Evolutionary conservation across 2,797 vertebrate genomes (phyloP).

Genomic region (Serranus cabrilla): DNA sequence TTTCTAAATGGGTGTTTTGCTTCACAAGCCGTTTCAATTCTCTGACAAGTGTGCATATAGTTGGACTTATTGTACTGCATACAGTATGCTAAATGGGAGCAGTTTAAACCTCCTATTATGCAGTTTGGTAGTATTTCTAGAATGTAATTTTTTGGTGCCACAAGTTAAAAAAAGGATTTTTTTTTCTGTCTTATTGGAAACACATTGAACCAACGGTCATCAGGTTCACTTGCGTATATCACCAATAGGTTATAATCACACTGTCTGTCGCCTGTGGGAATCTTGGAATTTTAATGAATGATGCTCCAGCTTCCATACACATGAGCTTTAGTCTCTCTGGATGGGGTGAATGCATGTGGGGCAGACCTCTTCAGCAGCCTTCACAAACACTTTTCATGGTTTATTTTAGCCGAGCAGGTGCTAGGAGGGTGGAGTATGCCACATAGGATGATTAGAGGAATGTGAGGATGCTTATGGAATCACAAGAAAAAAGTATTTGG

Average conservation of each 20-base stretch:
- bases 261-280: constrained; percentile 60
- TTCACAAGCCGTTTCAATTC: constrained; percentile 73
- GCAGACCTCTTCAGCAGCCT: constrained; percentile 23
- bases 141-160: constrained; percentile 21
- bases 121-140: constrained; percentile 47
- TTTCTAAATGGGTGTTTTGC: constrained; percentile 78
- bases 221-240: constrained; percentile 70
- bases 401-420: constrained; percentile 10
- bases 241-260: constrained; percentile 66
- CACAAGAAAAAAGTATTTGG: neutral
- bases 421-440: constrained; percentile 1
- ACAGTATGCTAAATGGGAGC: constrained; percentile 41
- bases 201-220: constrained; percentile 53
- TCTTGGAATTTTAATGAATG: constrained; percentile 76
- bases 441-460: neutral
- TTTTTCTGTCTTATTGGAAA: constrained; percentile 34
- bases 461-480: constrained; percentile 6
- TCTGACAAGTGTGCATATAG: constrained; percentile 59
- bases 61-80: constrained; percentile 39
- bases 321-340: constrained; percentile 29
- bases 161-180: constrained; percentile 18
- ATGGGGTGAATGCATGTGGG: constrained; percentile 11
- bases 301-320: constrained; percentile 44
- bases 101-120: constrained; percentile 49
- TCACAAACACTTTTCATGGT: constrained; percentile 20